phyloP scores from a whole-genome alignment of 2,113 vertebrate species.

The Mormyrus iriodes region DNA sequence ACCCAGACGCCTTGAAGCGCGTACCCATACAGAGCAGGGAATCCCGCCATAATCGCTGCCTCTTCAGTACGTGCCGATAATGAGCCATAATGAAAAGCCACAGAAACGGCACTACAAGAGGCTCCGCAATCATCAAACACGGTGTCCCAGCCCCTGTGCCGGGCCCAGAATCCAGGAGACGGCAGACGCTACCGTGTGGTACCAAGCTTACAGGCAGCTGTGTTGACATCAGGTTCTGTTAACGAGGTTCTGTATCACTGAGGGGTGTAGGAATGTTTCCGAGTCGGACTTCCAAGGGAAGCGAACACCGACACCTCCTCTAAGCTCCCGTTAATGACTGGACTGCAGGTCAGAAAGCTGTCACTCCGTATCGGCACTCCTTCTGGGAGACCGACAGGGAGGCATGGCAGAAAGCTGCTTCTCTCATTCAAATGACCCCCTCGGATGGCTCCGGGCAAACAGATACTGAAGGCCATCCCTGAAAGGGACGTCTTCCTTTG shows the following conservation, averaged over 20 bases:
- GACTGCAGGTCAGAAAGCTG: background rate
- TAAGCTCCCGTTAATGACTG: background rate
- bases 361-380: background rate
- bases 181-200: background rate
- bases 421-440: background rate
- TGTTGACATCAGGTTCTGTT: background rate
- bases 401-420: background rate
- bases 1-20: background rate
- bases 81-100: background rate
- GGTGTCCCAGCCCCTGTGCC: background rate
- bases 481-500: background rate
- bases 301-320: background rate
- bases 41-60: background rate
- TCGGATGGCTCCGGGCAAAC: background rate
- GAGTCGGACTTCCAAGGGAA: background rate
- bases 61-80: background rate
- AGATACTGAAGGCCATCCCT: background rate
- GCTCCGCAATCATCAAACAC: background rate
- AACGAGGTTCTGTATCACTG: background rate
- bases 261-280: background rate
- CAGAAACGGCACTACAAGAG: background rate
- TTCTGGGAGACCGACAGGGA: background rate
- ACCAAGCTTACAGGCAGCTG: background rate
- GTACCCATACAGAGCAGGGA: background rate
- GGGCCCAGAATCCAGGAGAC: background rate